Evolutionary conservation across 1,140 invertebrate genomes (phyloP), one percentile per base, ranked within the genome.

Genomic region (Heterodera schachtii): DNA sequence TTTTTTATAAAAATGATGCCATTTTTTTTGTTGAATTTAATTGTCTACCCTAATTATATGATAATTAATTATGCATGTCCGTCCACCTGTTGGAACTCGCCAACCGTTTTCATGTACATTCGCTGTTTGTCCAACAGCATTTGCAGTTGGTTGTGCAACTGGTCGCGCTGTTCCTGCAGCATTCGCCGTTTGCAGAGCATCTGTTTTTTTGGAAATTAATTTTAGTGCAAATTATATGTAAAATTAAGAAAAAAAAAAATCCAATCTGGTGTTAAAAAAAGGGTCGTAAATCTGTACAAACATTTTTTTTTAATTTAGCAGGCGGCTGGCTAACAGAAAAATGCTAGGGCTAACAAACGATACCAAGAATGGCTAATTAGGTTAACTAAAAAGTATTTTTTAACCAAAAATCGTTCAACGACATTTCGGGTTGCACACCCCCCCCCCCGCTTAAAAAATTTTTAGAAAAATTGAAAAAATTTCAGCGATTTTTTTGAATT

Each of bases 61-160:
- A n/a, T n/a, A n/a, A n/a, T n/a, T n/a, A n/a, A n/a, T n/a, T 80
- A 52, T 41, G 13, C 66, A 81, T 49, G 77, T 7, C 3, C 31
- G 13, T 21, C n/a, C 16, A 83, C 82, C 60, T 60, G 49, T 46
- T 83, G 81, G 9, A 83, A 83, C 41, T 83, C 82, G 19, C 21
- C 47, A 11, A 83, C 69, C 13, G 82, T 83, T 73, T 77, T 83
- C 80, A 69, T 83, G 82, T 83, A 83, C 21, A 83, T 60, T 57
- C 82, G 43, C 49, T 83, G 82, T 52, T 84, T 83, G 71, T 83
- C 82, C 31, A 83, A 21, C n/a, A 83, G 31, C n/a, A 52, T 70
- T 66, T 83, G 82, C 47, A 83, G 52, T 16, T 83, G 69, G 49
- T 80, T 80, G 21, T 75, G 52, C 52, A 83, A 11, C 19, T 71